Base-by-base conservation (phyloP, 2,113 vertebrate genomes). In the Phalacrocorax carbo region DNA sequence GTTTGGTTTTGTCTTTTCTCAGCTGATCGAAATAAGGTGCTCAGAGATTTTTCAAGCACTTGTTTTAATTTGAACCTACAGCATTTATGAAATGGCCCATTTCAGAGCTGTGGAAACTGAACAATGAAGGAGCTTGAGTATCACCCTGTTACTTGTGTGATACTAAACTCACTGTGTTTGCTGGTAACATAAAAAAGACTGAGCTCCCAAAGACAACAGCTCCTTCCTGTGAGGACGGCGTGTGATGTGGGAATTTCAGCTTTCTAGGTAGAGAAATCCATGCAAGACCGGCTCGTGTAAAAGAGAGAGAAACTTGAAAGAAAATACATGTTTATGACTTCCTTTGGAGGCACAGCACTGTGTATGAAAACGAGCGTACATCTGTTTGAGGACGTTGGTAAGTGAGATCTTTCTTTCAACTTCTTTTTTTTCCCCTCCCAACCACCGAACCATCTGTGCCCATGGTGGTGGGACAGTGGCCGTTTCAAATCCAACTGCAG, bases 241-340 rank as follows among this genome's bases (percentile, higher is more conserved):
- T n/a, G 36, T 18, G 70, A 3, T 46, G 71, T 49, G 38, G 79
- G 65, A 26, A 66, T 54, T 95, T 40, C 69, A 51, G 58, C 57
- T 83, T 73, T 83, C 87, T 52, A 46, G 87, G 73, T 49, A 6
- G 7, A 54, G 42, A 65, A 78, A 93, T 94, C 91, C 17, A 6
- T 82, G 7, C 5, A 62, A 57, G 60, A 32, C n/a, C 57, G 40
- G 30, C 49, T 83, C 0, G 0, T 58, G 1, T 4, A 16, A 62
- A 77, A 66, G 71, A 34, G 10, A 36, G 36, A 36, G 61, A 49
- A 49, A 52, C 76, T 23, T 42, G 77, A 64, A n/a, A 72, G 57
- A n/a, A 91, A 62, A 61, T 27, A 4, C 5, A 1, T 11, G 0
- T 49, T 44, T 60, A 7, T 34, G 36, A 8, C 40, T 30, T 75